phyloP scores from a whole-genome alignment of 1,140 invertebrate genomes.

The Hycleus cichorii region DNA sequence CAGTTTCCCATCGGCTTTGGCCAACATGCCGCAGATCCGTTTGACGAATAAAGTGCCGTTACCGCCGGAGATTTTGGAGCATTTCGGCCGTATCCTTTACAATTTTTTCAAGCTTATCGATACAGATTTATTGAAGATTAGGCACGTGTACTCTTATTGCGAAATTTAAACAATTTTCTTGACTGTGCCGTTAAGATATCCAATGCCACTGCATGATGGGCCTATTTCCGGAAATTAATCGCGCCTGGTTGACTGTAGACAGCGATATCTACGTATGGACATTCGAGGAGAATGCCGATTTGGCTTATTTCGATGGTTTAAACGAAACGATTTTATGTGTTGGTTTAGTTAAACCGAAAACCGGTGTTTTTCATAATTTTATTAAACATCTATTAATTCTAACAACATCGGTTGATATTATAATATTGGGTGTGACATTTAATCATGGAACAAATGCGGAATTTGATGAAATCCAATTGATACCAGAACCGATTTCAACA shows the following conservation, averaged over 20 bases:
- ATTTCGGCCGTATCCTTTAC: constrained; percentile 82
- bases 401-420: constrained; percentile 88
- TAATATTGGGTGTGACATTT: constrained; percentile 70
- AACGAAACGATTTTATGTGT: constrained; percentile 85
- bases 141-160: too few species aligned
- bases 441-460: constrained; percentile 30
- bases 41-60: constrained; percentile 77
- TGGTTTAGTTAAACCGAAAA: constrained; percentile 77
- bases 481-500: constrained; percentile 89
- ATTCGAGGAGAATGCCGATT: constrained; percentile 82
- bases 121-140: too few species aligned
- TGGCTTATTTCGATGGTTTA: constrained; percentile 89
- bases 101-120: not conserved
- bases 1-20: constrained; percentile 55
- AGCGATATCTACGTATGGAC: constrained; percentile 97
- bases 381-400: constrained; percentile 89
- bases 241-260: constrained; percentile 96
- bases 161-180: constrained; percentile 14
- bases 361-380: constrained; percentile 79
- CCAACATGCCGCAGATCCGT: constrained; percentile 69
- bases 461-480: constrained; percentile 78
- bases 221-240: constrained; percentile 87
- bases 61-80: constrained; percentile 86
- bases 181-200: constrained; percentile 56
- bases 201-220: constrained; percentile 95